These are phyloP conservation scores for Andrena trimmerana DNA, from an alignment of 2,888 invertebrate species.

Conservation along the genomic window DNA sequence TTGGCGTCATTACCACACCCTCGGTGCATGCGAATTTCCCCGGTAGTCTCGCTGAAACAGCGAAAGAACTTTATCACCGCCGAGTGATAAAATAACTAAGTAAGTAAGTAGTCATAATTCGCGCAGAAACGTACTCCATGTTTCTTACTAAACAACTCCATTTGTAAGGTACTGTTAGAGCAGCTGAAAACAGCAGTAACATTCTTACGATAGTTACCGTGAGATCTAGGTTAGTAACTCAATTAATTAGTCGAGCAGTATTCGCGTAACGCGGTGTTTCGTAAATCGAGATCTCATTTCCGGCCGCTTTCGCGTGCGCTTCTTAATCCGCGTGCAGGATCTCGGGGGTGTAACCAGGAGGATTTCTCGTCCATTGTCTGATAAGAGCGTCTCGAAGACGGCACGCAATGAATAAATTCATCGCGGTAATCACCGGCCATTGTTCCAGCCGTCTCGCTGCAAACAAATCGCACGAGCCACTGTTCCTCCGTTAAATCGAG, in stretches of 20 bases:
- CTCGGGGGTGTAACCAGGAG: slow-evolving; percentile 5
- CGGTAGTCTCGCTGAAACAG: background rate
- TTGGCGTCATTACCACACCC: background rate
- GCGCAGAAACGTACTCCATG: background rate
- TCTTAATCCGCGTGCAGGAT: slow-evolving; percentile 37
- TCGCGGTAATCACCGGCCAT: slow-evolving; percentile 29
- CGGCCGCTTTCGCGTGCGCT: slow-evolving; percentile 28
- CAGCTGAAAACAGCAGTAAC: background rate
- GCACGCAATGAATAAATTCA: slow-evolving; percentile 55
- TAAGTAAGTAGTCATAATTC: background rate
- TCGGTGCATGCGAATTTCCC: background rate
- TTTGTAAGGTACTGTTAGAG: background rate
- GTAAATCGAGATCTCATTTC: slow-evolving; percentile 15
- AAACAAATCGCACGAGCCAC: slow-evolving; percentile 28
- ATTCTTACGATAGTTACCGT: background rate
- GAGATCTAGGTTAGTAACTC: background rate
- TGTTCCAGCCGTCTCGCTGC: slow-evolving; percentile 16
- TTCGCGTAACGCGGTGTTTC: slow-evolving; percentile 1
- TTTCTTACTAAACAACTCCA: background rate
- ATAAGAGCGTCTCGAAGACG: slow-evolving; percentile 33
- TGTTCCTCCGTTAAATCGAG: background rate
- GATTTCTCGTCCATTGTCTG: slow-evolving; percentile 43
- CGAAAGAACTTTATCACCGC: background rate
- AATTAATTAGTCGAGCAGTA: background rate
- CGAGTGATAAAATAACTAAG: background rate